A percentile compares a stretch with the other conserved stretches of the same genome.
phyloP scores from a whole-genome alignment of 2,113 vertebrate species.

The Pyxicephalus adspersus region DNA sequence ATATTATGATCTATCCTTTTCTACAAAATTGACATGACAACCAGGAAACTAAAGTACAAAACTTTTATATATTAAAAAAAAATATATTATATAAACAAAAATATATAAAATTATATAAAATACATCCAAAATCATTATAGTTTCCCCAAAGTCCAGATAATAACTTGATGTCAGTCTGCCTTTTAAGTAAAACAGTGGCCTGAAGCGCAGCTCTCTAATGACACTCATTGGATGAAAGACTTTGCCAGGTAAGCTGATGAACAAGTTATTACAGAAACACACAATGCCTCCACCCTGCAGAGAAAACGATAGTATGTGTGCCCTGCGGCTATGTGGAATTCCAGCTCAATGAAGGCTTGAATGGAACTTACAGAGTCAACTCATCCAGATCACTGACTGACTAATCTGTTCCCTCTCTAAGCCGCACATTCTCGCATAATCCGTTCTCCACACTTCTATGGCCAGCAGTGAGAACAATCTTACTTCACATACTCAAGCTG shows the following conservation, averaged over 20 bases:
- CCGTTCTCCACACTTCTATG: neutral
- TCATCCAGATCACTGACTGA: neutral
- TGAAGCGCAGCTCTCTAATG: too few relatives aligned
- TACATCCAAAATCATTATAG: too few relatives aligned
- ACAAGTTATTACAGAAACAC: conserved; percentile 15
- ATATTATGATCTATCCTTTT: too few relatives aligned
- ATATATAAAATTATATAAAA: too few relatives aligned
- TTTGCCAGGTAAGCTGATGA: neutral
- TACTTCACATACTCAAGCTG: too few relatives aligned
- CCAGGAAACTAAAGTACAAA: too few relatives aligned
- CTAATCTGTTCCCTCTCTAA: neutral
- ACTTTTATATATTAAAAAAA: too few relatives aligned
- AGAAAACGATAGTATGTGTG: neutral
- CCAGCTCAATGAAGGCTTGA: neutral
- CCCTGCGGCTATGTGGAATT: conserved; percentile 15
- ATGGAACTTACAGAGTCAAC: neutral
- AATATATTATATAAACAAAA: too few relatives aligned
- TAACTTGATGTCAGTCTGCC: too few relatives aligned
- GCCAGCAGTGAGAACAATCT: too few relatives aligned
- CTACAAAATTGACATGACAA: too few relatives aligned
- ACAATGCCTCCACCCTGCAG: neutral
- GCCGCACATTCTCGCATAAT: neutral
- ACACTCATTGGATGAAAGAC: neutral
- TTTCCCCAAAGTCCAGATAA: too few relatives aligned
- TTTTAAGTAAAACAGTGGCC: neutral